Base-by-base conservation (phyloP, 1,140 invertebrate species). In the Halyomorpha halys region DNA sequence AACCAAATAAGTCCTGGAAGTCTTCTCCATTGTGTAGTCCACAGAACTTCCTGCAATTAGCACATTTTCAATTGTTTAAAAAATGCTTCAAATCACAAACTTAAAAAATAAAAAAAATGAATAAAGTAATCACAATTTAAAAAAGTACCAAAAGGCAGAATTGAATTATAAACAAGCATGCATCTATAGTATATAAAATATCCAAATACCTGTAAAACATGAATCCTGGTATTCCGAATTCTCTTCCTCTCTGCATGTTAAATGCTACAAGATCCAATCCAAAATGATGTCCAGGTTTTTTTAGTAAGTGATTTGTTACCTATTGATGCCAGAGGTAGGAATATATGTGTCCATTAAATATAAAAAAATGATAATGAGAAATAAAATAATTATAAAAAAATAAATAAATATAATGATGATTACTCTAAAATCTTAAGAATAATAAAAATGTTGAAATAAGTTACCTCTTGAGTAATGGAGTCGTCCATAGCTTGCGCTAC, bases 401-500 rank as follows among this genome's bases (percentile, higher is more conserved):
- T 49, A 49, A 49, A 49, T 19, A 21, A 49, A 49, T 19, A 49
- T 4, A 19, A 49, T 47, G 13, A n/a, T n/a, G n/a, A n/a, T n/a
- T n/a, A n/a, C n/a, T n/a, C n/a, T n/a, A n/a, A n/a, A n/a, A n/a
- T n/a, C n/a, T n/a, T n/a, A 19, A 9, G 3, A 56, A 56, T 23
- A 25, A 56, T 23, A 2, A 9, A 53, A 11, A 2, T 53, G n/a
- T 23, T 56, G 21, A 4, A 23, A 16, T 56, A 23, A 5, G 8
- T 27, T 70, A 82, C 90, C 78, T 94, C 90, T 76, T 92, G 89
- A 0, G 91, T 94, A 64, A 96, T 89, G 0, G 90, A 90, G 72
- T 94, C 90, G 70, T 96, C 92, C 90, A 94, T 94, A 72, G 91
- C 90, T 75, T 94, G 91, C 14, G 91, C 90, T 25, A 94, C 89